Evolutionary conservation across 2,113 vertebrate species (phyloP), one percentile per base, ranked within the genome.

Genomic region (Hippocampus mohnikei): DNA sequence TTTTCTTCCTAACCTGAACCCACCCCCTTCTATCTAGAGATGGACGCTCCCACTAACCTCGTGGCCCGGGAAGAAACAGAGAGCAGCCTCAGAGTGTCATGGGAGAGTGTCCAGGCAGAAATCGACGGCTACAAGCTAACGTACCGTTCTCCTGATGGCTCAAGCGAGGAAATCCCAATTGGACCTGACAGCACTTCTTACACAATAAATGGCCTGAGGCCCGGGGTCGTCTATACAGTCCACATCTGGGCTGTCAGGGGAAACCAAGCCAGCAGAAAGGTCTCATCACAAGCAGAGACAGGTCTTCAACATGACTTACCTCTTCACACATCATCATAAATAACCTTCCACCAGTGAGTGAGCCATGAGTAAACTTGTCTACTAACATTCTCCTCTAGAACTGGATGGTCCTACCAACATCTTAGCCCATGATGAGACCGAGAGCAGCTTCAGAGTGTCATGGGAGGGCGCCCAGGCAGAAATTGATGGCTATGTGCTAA

Each of bases 71-170:
- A n/a, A 59, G 89, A 93, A 74, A 94, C 93, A 0, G 94, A 96
- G 72, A 89, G 90, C 73, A 91, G 88, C 0, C 88, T 87, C 12
- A 88, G 71, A 0, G 69, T 94, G 25, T 91, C 86, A 6, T 94
- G 95, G 95, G 89, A 90, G 60, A 79, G 55, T 0, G 90, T 93
- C 62, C 88, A 87, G 69, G 91, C 92, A 3, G 71, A 84, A 9
- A 86, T 95, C 3, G 93, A 94, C 5, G 92, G 86, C 65, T 95
- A 95, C 66, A 70, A 92, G 80, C 74, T 95, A 70, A 93, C 83
- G 77, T 95, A 94, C 84, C 84, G 84, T 41, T 92, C 92, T 1
- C 74, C 85, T 5, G 91, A 87, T 0, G 93, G 94, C 63, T 88
- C 88, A 53, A 86, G 87, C 63, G 53, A 55, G 42, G 90, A 94